Percentiles rank a stretch among this genome's conserved stretches.
Conservation (phyloP, 2,797 vertebrate species). For the Chiroxiphia lanceolata region DNA sequence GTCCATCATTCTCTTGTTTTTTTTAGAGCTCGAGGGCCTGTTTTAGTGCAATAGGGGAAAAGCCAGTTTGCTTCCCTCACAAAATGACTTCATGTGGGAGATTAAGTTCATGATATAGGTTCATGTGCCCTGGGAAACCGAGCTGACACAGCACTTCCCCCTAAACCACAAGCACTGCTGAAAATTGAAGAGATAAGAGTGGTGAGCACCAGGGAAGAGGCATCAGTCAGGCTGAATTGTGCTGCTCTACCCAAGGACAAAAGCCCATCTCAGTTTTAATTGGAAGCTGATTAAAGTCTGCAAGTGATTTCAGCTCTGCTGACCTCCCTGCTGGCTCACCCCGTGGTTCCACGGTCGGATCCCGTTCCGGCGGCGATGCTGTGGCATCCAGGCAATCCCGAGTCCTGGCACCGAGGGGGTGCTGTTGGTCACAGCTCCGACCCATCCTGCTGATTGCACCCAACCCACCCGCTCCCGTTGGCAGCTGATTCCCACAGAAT, state of each 20-base stretch:
- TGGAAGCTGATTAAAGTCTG: neutral
- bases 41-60: neutral
- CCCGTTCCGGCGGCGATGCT: rapidly evolving
- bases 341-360: neutral
- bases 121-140: neutral
- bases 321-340: neutral
- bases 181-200: neutral
- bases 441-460: neutral
- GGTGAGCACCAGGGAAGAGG: neutral
- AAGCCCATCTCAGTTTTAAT: neutral
- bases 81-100: neutral
- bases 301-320: neutral
- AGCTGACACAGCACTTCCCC: neutral
- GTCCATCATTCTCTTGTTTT: neutral
- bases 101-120: neutral
- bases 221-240: neutral
- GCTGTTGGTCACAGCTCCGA: neutral
- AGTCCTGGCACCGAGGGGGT: rapidly evolving
- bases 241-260: neutral
- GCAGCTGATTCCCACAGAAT: neutral
- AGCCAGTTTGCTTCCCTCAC: neutral
- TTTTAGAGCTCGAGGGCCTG: neutral
- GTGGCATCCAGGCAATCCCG: rapidly evolving
- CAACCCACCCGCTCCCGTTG: neutral
- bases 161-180: neutral